These are phyloP conservation scores for Agrilus cyanescens DNA, from an alignment of 2,888 invertebrate species.

Conservation along the genomic window DNA sequence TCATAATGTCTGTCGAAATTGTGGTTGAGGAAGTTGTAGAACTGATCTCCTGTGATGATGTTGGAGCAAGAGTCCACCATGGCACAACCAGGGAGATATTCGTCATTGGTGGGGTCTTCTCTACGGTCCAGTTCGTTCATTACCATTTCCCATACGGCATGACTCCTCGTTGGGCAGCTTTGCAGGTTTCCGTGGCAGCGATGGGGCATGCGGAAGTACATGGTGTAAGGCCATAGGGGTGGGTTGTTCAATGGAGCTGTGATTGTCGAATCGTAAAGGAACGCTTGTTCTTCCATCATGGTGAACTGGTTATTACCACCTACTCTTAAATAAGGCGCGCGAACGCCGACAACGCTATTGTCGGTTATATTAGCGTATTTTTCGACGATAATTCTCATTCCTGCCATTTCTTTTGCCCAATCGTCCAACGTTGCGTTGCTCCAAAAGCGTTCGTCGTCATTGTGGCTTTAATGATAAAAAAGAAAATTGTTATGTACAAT, in stretches of 20 bases:
- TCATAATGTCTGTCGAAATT: slow-evolving; percentile 89
- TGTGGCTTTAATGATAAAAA: slow-evolving; percentile 50
- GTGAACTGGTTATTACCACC: slow-evolving; percentile 94
- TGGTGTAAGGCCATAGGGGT: slow-evolving; percentile 95
- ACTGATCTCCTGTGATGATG: slow-evolving; percentile 83
- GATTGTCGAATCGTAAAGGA: slow-evolving; percentile 91
- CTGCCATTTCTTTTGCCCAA: slow-evolving; percentile 93
- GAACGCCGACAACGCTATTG: slow-evolving; percentile 82
- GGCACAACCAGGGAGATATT: slow-evolving; percentile 80
- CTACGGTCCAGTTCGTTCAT: slow-evolving; percentile 88
- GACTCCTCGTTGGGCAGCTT: slow-evolving; percentile 81
- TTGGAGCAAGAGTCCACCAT: slow-evolving; percentile 95
- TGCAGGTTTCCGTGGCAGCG: slow-evolving; percentile 87
- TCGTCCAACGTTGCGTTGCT: slow-evolving; percentile 83
- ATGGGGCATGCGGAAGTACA: slow-evolving; percentile 95
- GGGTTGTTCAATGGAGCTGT: slow-evolving; percentile 84
- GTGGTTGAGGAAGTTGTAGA: slow-evolving; percentile 88
- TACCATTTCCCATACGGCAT: slow-evolving; percentile 94
- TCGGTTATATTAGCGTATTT: slow-evolving; percentile 83
- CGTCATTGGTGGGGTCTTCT: slow-evolving; percentile 82
- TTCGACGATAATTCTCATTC: slow-evolving; percentile 81
- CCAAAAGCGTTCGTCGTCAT: slow-evolving; percentile 87
- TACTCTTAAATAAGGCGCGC: slow-evolving; percentile 80
- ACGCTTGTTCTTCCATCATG: slow-evolving; percentile 94
- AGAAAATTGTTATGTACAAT: slow-evolving; percentile 5